phyloP scores from a whole-genome alignment of 1,140 invertebrate species.

The Belonocnema kinseyi region DNA sequence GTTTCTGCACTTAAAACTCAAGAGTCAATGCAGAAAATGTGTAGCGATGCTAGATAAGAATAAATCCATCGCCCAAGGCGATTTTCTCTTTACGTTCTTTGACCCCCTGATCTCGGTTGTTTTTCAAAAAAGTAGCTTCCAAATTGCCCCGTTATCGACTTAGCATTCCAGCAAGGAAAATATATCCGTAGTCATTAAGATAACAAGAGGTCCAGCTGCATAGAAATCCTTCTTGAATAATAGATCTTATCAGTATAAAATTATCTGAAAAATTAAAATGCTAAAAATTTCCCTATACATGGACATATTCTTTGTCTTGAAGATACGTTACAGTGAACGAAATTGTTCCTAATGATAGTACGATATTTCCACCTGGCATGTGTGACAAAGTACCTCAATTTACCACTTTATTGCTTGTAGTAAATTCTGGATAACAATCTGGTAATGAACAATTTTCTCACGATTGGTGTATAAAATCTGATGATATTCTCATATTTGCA shows the following conservation, averaged over 20 bases:
- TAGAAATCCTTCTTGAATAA: too few relatives aligned
- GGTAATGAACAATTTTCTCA: constrained; percentile 20
- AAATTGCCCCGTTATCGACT: too few relatives aligned
- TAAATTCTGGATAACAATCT: constrained; percentile 28
- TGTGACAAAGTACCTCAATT: constrained; percentile 16
- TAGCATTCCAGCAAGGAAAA: too few relatives aligned
- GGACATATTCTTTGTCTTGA: neutral
- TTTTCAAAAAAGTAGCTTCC: neutral
- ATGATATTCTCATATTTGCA: constrained; percentile 1
- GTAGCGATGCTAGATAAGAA: neutral
- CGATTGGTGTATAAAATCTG: constrained; percentile 20
- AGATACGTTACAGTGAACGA: neutral
- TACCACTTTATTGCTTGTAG: neutral
- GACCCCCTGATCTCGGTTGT: neutral
- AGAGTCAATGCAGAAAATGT: neutral
- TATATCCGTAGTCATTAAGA: too few relatives aligned
- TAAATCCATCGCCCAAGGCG: neutral
- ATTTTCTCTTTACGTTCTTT: neutral
- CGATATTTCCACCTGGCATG: neutral
- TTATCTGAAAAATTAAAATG: too few relatives aligned
- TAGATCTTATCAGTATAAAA: too few relatives aligned
- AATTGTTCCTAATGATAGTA: constrained; percentile 20
- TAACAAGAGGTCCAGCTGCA: too few relatives aligned
- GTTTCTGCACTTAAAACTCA: neutral
- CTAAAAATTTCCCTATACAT: neutral